Conservation (phyloP, 2,888 invertebrate genomes). For the Pseudococcus longispinus region DNA sequence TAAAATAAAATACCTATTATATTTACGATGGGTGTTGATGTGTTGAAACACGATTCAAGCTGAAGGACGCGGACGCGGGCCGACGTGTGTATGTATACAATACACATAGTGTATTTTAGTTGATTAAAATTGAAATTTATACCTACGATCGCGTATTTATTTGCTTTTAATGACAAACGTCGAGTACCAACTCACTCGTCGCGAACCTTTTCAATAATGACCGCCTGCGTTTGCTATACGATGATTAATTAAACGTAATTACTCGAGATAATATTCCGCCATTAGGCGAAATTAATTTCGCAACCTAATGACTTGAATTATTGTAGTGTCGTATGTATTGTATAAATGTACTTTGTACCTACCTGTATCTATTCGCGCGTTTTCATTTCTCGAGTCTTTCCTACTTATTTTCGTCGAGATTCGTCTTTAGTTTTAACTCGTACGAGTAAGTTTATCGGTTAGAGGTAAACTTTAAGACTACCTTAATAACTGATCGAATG, state of each 20-base stretch:
- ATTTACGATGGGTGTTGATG: slow-evolving; percentile 10
- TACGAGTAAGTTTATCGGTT: background rate
- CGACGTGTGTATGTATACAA: background rate
- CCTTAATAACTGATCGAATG: background rate
- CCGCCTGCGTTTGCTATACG: background rate
- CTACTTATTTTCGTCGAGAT: background rate
- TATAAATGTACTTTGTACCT: background rate
- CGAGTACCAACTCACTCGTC: background rate
- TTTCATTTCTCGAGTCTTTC: background rate
- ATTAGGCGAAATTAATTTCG: slow-evolving; percentile 34
- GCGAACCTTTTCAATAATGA: background rate
- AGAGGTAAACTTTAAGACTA: background rate
- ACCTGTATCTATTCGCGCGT: background rate
- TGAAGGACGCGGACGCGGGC: background rate
- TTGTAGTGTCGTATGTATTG: background rate
- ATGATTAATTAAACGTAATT: slow-evolving; percentile 40
- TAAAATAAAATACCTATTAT: background rate
- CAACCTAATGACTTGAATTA: background rate
- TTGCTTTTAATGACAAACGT: slow-evolving; percentile 13
- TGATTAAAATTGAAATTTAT: slow-evolving; percentile 33
- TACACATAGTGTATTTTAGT: background rate
- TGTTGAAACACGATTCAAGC: background rate
- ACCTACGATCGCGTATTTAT: slow-evolving; percentile 29
- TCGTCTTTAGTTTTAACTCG: background rate
- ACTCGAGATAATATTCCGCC: background rate